Evolutionary conservation across 23 tunicate species (phyloP), one percentile per base, ranked within the genome.

Genomic region (Oikopleura dioica): DNA sequence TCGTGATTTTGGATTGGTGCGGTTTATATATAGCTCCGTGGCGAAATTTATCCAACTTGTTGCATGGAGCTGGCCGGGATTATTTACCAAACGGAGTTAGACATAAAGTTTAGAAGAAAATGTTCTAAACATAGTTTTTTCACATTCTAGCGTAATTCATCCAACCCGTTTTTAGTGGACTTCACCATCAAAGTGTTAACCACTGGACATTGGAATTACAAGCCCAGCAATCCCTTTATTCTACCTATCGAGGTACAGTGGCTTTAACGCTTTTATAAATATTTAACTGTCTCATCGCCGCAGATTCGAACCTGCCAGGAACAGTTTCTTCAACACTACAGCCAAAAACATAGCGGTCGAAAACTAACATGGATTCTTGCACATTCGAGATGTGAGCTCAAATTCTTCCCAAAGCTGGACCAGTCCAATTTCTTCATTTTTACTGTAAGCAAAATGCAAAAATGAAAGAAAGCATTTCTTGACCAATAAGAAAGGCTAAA

Each of bases 171-270:
- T 82, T 38, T 78, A 89, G 96, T 86, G 67, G 99, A 94, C 77
- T 94, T 94, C 78, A 44, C 81, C 0, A 94, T 94, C 35, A 94
- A 94, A 94, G 99, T 94, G 1, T 63, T 94, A 36, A 87, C 82
- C 35, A 81, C 99, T 35, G 95, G 88, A 24, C 81, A 87, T 1
- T 94, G 99, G 99, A 87, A 95, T 4, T 94, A 83, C 63, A 82
- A 81, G 72, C 89, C 86, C 80, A 84, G 82, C 12, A 78, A 79
- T 37, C 75, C 69, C 0, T 94, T 94, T 75, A 79, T 51, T n/a
- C 85, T 94, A 1, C 72, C 72, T 21, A 23, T 12, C 16, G 72
- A 63, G 72, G 72, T 63, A 63, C n/a, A n/a, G n/a, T n/a, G n/a
- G n/a, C n/a, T n/a, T n/a, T n/a, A n/a, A n/a, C n/a, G n/a, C n/a